phyloP scores from a whole-genome alignment of 2,113 vertebrate species.

The Meriones unguiculatus region DNA sequence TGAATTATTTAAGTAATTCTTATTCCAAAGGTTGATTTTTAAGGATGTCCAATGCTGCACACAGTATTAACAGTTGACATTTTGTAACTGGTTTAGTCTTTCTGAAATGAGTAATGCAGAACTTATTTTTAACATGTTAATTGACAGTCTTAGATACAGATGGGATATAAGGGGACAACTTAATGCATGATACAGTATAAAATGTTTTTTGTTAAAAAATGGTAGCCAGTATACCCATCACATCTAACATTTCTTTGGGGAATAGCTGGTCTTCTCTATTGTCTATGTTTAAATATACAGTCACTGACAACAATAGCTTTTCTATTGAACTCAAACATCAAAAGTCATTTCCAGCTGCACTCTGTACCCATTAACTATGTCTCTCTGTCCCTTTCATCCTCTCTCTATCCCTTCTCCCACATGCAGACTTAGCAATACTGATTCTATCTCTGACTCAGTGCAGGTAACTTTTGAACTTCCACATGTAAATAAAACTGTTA shows the following conservation, averaged over 20 bases:
- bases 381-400: too few species aligned
- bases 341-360: background rate
- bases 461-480: background rate
- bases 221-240: background rate
- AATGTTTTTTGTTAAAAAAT: background rate
- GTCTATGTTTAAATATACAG: background rate
- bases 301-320: background rate
- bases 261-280: background rate
- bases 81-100: slow-evolving; percentile 9
- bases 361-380: background rate
- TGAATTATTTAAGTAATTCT: background rate
- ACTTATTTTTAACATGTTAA: slow-evolving; percentile 10
- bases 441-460: background rate
- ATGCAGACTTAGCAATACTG: too few species aligned
- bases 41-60: background rate
- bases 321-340: background rate
- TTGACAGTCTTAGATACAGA: background rate
- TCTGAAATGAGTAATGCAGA: slow-evolving; percentile 39
- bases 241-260: background rate
- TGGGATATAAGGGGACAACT: background rate
- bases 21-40: slow-evolving; percentile 29
- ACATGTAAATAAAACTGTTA: background rate
- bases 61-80: background rate
- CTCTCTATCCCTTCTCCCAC: background rate
- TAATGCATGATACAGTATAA: background rate